Evolutionary conservation across 2,888 invertebrate genomes (phyloP), one percentile per base, ranked within the genome.

Genomic region (Euplexia lucipara): DNA sequence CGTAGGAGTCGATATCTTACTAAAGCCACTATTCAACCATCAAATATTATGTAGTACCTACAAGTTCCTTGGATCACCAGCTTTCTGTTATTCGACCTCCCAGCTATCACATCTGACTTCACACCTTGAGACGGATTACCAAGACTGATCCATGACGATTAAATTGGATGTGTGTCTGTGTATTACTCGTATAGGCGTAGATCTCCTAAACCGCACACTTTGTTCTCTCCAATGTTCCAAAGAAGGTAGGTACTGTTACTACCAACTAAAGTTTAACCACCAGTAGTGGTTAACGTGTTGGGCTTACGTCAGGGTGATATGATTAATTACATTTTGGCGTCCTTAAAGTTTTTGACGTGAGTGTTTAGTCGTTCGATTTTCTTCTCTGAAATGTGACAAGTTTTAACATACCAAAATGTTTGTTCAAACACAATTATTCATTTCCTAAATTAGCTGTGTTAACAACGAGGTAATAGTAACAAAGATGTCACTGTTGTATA

Each of bases 171-270:
- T 64, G 20, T 30, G 42, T 14, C 39, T n/a, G n/a, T 10, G 35
- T 52, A 54, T 14, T 53, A n/a, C n/a, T n/a, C n/a, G n/a, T n/a
- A 49, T 45, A 39, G 45, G 52, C 52, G 57, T 63, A 60, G 66
- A 51, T 70, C 61, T 53, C 45, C n/a, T n/a, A 20, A 57, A 48
- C 70, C 63, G 12, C 51, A 51, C 20, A 53, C 42, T 49, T 44
- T 61, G 44, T 59, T 68, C 59, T 39, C 59, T 41, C n/a, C 7
- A 18, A 26, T 8, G 18, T 56, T 32, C 20, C 20, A 41, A 10
- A n/a, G 26, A n/a, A n/a, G n/a, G n/a, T n/a, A n/a, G n/a, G n/a
- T n/a, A n/a, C n/a, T n/a, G n/a, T n/a, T 39, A 42, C 20, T 26
- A n/a, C 26, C 32, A 34, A 45, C 35, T 52, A 34, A 51, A 64